A percentile compares a stretch with the other conserved stretches of the same genome.
Conservation (phyloP, 53 echinoderm and acorn worm species). For the Actinopyga echinites region DNA sequence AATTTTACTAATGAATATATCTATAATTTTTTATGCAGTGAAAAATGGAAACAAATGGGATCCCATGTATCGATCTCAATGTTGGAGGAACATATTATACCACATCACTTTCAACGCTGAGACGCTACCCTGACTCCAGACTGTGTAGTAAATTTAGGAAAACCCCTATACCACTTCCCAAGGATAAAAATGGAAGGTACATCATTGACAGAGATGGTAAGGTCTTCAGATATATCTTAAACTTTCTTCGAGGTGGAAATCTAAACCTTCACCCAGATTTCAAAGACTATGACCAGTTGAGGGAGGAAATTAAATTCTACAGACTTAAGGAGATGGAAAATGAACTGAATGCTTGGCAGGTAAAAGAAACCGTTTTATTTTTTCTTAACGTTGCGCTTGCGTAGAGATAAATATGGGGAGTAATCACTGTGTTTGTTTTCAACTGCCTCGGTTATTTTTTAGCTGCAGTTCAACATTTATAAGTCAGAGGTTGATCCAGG, state of each 20-base stretch:
- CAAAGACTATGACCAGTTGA: constrained; percentile 77
- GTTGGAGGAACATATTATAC: constrained; percentile 84
- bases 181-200: constrained; percentile 70
- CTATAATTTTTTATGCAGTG: too few relatives aligned
- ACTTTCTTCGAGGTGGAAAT: constrained; percentile 79
- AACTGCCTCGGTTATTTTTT: too few relatives aligned
- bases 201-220: constrained; percentile 87
- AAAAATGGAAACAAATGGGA: neutral
- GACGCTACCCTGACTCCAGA: constrained; percentile 78
- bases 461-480: too few relatives aligned
- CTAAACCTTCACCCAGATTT: constrained; percentile 73
- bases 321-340: constrained; percentile 67
- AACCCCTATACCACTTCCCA: constrained; percentile 62
- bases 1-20: too few relatives aligned
- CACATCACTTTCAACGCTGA: constrained; percentile 73
- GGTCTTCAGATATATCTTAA: constrained; percentile 72
- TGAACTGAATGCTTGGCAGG: too few relatives aligned
- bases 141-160: constrained; percentile 80
- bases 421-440: too few relatives aligned
- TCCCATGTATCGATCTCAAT: constrained; percentile 73
- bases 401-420: too few relatives aligned
- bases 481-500: too few relatives aligned
- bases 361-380: too few relatives aligned
- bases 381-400: too few relatives aligned
- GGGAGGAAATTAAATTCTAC: constrained; percentile 79